A percentile compares a stretch with the other conserved stretches of the same genome.
Conservation (phyloP, 1,140 invertebrate genomes). For the Ditylenchus dipsaci region DNA sequence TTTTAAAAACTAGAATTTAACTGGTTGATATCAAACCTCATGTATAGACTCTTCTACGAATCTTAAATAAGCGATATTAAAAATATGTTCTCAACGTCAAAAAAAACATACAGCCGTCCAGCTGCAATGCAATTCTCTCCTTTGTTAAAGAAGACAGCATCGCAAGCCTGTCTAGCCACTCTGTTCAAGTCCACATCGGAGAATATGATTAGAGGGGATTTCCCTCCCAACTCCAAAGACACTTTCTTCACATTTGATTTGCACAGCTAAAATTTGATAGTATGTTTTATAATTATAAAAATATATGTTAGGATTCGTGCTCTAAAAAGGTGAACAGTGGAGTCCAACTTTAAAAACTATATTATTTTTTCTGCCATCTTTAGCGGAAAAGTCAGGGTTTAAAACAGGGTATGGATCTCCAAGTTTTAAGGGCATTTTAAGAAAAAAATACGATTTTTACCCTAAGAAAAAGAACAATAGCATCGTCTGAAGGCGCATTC, state of each 20-base stretch:
- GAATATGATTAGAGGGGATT: conserved; percentile 79
- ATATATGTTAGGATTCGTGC: too few species aligned
- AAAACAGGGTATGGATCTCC: too few species aligned
- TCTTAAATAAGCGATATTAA: conserved; percentile 55
- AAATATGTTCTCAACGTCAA: conserved; percentile 73
- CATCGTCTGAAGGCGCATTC: too few species aligned
- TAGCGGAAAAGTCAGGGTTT: too few species aligned
- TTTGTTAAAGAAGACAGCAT: conserved; percentile 93
- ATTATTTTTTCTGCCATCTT: too few species aligned
- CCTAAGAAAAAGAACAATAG: too few species aligned
- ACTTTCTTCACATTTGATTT: conserved; percentile 76
- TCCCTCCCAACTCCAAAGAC: conserved; percentile 80
- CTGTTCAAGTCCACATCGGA: conserved; percentile 72
- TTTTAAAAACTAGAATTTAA: neutral
- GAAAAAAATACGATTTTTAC: too few species aligned
- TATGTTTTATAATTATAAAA: too few species aligned
- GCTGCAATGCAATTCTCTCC: conserved; percentile 97
- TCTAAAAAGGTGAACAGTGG: too few species aligned
- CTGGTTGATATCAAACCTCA: conserved; percentile 60
- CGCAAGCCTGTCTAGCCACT: conserved; percentile 71
- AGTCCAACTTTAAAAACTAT: too few species aligned
- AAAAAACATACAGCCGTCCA: conserved; percentile 69
- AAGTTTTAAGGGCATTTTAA: too few species aligned
- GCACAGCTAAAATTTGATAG: conserved; percentile 64
- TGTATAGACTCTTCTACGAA: conserved; percentile 80